Conservation (phyloP, 2,888 invertebrate species). For the Cataglyphis altisquamis region DNA sequence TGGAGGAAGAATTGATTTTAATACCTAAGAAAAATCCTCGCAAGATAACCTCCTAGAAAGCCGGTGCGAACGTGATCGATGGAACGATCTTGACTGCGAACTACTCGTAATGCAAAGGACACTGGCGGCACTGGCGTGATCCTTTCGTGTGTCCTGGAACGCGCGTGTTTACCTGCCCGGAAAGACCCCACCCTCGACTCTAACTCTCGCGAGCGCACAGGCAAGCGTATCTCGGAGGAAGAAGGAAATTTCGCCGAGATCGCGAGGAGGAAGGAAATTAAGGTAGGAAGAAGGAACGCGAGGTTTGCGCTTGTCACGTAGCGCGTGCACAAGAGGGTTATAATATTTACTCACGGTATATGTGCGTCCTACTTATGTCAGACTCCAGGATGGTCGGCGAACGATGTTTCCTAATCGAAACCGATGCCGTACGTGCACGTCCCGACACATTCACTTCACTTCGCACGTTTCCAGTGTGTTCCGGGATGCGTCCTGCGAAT, state of each 20-base stretch:
- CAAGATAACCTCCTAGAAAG: background rate
- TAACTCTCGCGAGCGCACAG: constrained; percentile 33
- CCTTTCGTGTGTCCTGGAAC: constrained; percentile 47
- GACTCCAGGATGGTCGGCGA: constrained; percentile 60
- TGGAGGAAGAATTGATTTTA: too few species aligned
- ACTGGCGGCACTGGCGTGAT: constrained; percentile 31
- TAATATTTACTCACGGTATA: constrained; percentile 75
- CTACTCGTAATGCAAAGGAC: constrained; percentile 54
- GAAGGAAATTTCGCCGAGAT: background rate
- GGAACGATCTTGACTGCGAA: background rate
- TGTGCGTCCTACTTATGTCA: constrained; percentile 49
- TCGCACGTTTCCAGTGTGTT: constrained; percentile 67
- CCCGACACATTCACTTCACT: constrained; percentile 70
- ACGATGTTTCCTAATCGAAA: constrained; percentile 23
- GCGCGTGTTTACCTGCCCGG: constrained; percentile 64
- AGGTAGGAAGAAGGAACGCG: constrained; percentile 31
- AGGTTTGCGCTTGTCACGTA: constrained; percentile 52
- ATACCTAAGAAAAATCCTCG: background rate
- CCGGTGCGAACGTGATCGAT: background rate
- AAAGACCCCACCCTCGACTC: constrained; percentile 65
- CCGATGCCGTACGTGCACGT: constrained; percentile 46
- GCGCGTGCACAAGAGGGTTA: constrained; percentile 42
- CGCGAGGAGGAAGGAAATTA: constrained; percentile 23
- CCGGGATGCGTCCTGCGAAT: constrained; percentile 76
- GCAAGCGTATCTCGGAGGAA: constrained; percentile 57